Base-by-base conservation (phyloP, 1,140 invertebrate species). In the Drosophila busckii region DNA sequence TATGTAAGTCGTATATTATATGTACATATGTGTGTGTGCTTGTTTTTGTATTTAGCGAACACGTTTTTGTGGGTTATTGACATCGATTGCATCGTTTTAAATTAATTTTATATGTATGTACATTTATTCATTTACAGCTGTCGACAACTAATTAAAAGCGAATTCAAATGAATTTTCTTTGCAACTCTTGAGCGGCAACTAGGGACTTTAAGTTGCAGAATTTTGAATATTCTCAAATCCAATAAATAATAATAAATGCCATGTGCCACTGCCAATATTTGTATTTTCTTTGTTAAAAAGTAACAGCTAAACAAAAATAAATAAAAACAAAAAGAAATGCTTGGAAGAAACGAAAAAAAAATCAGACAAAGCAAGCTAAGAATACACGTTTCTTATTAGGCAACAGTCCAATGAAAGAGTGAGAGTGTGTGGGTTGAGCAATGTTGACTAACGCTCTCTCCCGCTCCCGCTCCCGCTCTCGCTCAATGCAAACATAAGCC, bases 51-150 rank as follows among this genome's bases (percentile, higher is more conserved):
- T 61, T 44, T 41, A 54, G 49, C 55, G 66, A 71, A 71, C 71
- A 78, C 71, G 62, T 78, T 78, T 71, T 78, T 71, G 71, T 80
- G 75, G 75, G 76, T 80, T 80, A 80, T 82, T 80, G 75, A 80
- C 75, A 80, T 70, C 37, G 54, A 31, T 37, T 48, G 65, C 61
- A 60, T 46, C 48, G 34, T 58, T 48, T 76, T 56, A 29, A 70
- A 64, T 55, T 10, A 48, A 53, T 20, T 67, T 53, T 41, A 48
- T 31, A 55, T 31, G 34, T 19, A 17, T n/a, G n/a, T n/a, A n/a
- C n/a, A n/a, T n/a, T n/a, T n/a, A n/a, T n/a, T n/a, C n/a, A n/a
- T n/a, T n/a, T n/a, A n/a, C n/a, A n/a, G n/a, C n/a, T n/a, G n/a
- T n/a, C n/a, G n/a, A n/a, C n/a, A n/a, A n/a, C n/a, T n/a, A n/a